phyloP scores from a whole-genome alignment of 2,113 vertebrate species.

The Candoia aspera region DNA sequence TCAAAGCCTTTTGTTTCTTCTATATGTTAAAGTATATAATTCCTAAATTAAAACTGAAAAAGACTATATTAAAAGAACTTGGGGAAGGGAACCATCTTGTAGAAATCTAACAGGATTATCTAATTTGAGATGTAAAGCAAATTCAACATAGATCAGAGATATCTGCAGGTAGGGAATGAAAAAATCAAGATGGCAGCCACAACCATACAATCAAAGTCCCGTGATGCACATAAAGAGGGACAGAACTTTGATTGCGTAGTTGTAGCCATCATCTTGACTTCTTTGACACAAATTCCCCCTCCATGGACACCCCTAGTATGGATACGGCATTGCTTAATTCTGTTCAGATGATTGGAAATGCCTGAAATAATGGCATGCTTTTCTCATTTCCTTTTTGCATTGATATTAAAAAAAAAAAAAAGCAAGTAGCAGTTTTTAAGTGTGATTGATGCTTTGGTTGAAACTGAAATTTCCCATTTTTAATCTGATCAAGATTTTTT shows the following conservation, averaged over 20 bases:
- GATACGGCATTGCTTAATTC: not conserved
- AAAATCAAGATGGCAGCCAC: not conserved
- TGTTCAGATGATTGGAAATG: slow-evolving; percentile 35
- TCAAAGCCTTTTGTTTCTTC: not conserved
- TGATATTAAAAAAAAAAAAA: too few relatives aligned
- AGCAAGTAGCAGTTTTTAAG: not conserved
- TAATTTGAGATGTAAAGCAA: not conserved
- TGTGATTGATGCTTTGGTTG: slow-evolving; percentile 49
- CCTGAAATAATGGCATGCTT: not conserved
- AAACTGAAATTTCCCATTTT: slow-evolving; percentile 38
- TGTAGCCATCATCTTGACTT: not conserved
- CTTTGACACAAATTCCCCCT: not conserved
- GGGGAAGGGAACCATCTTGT: not conserved
- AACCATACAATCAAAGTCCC: not conserved
- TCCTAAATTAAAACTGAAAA: not conserved
- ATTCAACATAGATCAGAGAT: not conserved
- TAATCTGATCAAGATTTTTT: slow-evolving; percentile 34
- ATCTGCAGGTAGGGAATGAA: not conserved
- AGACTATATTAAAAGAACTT: not conserved
- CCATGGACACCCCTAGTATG: not conserved
- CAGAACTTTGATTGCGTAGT: not conserved
- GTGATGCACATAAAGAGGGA: not conserved
- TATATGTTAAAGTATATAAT: not conserved
- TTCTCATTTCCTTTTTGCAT: slow-evolving; percentile 45
- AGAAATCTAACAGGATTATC: not conserved